Evolutionary conservation across 2,888 invertebrate genomes (phyloP), one percentile per base, ranked within the genome.

Genomic region (Ceraclea dissimilis): DNA sequence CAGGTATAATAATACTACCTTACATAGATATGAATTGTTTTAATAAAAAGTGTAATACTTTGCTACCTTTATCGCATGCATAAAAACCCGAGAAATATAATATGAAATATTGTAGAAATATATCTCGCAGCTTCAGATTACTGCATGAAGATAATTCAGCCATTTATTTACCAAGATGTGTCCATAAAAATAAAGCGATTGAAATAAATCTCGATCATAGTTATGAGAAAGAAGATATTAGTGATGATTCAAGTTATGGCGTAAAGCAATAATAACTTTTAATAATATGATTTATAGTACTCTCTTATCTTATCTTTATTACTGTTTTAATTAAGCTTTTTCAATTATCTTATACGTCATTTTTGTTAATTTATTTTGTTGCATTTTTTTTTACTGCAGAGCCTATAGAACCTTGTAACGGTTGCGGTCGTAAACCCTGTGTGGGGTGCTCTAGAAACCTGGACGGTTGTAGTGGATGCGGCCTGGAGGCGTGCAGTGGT

Each of bases 401-500:
- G 16, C 39, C 39, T 39, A n/a, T 39, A 16, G 57, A 52, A 67
- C 67, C 63, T 70, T 73, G 74, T 63, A 62, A 61, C 46, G 49
- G 43, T 18, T 52, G 53, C 31, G 48, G 49, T 51, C 56, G 61
- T 66, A 52, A 52, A 60, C 63, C 71, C 66, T 60, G 59, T 16
- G 62, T 16, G 52, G 48, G 47, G 60, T 49, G 46, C 52, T 21
- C 20, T 49, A 66, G 57, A 64, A 58, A 60, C 68, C 66, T 53
- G 50, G 31, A 63, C 18, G 44, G 33, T 19, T 73, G 79, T 17
- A 65, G 69, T 33, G 57, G 65, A 17, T 63, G 65, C 26, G 59
- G 65, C 16, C 63, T 64, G 4, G 69, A 73, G 20, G 75, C 78
- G 6, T 74, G 80, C 21, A 65, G 69, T 39, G 60, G 64, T 63